A percentile compares a stretch with the other conserved stretches of the same genome.
phyloP scores from a whole-genome alignment of 2,113 vertebrate genomes.

The Apodemus sylvaticus region DNA sequence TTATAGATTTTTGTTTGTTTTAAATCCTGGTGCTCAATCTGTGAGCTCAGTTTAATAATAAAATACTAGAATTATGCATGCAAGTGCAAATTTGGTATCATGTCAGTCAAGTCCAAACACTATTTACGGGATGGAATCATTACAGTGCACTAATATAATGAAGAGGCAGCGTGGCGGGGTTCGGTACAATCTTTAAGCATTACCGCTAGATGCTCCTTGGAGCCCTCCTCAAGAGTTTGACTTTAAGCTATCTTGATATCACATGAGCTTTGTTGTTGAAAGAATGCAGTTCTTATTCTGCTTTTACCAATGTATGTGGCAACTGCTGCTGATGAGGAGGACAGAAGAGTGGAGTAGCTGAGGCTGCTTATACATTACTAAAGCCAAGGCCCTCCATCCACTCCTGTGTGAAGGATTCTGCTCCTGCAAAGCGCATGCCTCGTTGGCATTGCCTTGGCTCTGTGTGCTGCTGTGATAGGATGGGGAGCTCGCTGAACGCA shows the following conservation, averaged over 20 bases:
- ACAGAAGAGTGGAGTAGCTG: no score
- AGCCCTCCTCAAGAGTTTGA: not conserved
- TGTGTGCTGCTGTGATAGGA: not conserved
- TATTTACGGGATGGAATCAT: slow-evolving; percentile 74
- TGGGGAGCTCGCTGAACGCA: not conserved
- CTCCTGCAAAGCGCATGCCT: not conserved
- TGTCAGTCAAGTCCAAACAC: slow-evolving; percentile 71
- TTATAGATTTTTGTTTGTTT: slow-evolving; percentile 81
- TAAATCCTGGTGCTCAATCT: slow-evolving; percentile 74
- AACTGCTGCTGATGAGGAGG: not conserved
- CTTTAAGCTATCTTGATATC: not conserved
- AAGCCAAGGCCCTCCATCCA: not conserved
- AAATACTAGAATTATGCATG: slow-evolving; percentile 77
- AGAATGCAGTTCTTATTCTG: not conserved
- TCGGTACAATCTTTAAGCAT: not conserved
- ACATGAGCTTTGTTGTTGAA: not conserved
- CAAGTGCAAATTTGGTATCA: slow-evolving; percentile 75
- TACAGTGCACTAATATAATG: slow-evolving; percentile 74
- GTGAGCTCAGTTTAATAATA: slow-evolving; percentile 74
- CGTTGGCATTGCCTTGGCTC: not conserved
- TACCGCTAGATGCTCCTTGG: not conserved
- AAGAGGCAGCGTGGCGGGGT: slow-evolving; percentile 31
- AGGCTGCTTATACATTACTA: no score
- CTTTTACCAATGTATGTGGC: not conserved
- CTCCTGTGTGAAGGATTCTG: not conserved